These are phyloP conservation scores for Tholera decimalis DNA, from an alignment of 2,888 invertebrate species.

Conservation along the genomic window DNA sequence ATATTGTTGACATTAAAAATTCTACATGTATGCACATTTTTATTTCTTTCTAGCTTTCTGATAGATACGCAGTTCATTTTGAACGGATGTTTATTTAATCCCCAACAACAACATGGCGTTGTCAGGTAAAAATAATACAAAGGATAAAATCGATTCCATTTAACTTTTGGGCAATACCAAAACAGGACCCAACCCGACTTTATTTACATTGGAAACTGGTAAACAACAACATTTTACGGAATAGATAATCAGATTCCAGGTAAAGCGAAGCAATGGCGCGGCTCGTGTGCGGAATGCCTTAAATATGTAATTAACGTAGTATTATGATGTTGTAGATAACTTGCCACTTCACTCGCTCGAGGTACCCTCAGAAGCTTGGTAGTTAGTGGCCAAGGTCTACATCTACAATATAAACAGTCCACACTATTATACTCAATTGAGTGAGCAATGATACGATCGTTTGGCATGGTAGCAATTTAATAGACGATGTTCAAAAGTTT, in stretches of 20 bases:
- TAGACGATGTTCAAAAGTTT: conserved; percentile 48
- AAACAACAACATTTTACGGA: conserved; percentile 55
- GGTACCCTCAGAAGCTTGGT: conserved; percentile 47
- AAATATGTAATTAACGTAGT: conserved; percentile 73
- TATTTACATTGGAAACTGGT: conserved; percentile 45
- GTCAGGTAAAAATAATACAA: conserved; percentile 63
- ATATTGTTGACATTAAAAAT: conserved; percentile 18
- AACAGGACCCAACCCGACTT: conserved; percentile 29
- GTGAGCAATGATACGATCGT: conserved; percentile 68
- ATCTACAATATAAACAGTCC: conserved; percentile 64
- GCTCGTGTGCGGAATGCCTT: conserved; percentile 72
- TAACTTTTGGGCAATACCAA: conserved; percentile 36
- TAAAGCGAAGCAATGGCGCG: conserved; percentile 55
- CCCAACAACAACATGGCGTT: conserved; percentile 32
- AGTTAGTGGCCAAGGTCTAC: conserved; percentile 67
- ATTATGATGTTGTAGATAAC: conserved; percentile 72
- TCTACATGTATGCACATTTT: conserved; percentile 35
- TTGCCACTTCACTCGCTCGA: conserved; percentile 30
- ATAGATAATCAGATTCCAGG: conserved; percentile 57
- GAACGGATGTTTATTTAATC: conserved; percentile 59
- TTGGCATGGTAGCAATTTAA: conserved; percentile 68
- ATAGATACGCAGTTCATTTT: conserved; percentile 34
- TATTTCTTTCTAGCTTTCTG: conserved; percentile 32
- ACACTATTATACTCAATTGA: conserved; percentile 76
- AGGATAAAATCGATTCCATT: conserved; percentile 47